phyloP scores from a whole-genome alignment of 2,113 vertebrate species.

The Motacilla alba region DNA sequence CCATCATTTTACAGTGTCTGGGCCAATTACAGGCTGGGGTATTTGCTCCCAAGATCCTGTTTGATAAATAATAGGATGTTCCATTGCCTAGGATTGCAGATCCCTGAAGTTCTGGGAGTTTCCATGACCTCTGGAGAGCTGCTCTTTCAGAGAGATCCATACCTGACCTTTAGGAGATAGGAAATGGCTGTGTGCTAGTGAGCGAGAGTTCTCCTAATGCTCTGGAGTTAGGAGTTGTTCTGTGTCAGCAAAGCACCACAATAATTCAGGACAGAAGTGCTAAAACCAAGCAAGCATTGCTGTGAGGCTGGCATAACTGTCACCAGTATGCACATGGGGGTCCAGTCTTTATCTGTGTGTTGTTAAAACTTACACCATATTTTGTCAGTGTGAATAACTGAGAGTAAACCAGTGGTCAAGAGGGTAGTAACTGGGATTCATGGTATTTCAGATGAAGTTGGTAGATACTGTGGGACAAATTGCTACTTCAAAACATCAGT shows the following conservation, averaged over 20 bases:
- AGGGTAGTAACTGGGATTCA: not conserved
- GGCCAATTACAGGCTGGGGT: not conserved
- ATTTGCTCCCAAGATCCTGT: not conserved
- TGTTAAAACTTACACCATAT: not conserved
- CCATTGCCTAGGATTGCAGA: not conserved
- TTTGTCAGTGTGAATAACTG: not conserved
- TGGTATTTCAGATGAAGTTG: not conserved
- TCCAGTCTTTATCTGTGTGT: not conserved
- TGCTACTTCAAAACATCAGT: not conserved
- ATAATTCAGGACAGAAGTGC: not conserved
- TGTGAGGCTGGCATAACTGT: not conserved
- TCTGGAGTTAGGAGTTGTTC: not conserved
- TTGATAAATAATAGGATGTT: not conserved
- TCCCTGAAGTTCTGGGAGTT: not conserved
- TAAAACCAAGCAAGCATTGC: not conserved
- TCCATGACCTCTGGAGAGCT: not conserved
- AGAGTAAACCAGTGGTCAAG: not conserved
- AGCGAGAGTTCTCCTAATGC: not conserved
- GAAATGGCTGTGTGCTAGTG: not conserved
- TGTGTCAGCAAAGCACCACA: not conserved
- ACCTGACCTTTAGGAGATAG: not conserved
- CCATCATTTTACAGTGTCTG: fast-evolving
- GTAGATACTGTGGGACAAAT: not conserved
- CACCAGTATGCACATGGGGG: fast-evolving
- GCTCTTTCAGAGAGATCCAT: not conserved